Evolutionary conservation across 2,797 vertebrate species (phyloP).

Genomic region (Channa striata): DNA sequence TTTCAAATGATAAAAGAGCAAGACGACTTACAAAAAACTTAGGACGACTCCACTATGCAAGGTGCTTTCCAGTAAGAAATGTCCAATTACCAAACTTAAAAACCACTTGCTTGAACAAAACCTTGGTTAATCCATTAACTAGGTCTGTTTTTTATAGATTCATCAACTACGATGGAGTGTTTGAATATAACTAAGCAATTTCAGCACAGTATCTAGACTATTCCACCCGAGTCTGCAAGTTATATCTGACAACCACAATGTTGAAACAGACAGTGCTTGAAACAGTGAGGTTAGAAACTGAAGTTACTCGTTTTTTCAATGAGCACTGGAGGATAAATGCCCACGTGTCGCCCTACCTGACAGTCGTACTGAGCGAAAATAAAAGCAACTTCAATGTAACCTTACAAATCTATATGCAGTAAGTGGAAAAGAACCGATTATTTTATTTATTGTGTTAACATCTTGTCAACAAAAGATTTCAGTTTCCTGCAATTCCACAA

Average conservation of each 20-base stretch:
- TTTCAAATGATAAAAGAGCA: background rate
- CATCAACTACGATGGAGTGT: background rate
- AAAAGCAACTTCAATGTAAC: background rate
- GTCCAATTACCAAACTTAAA: background rate
- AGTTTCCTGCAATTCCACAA: constrained; percentile 28
- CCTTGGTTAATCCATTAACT: no score
- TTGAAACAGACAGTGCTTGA: background rate
- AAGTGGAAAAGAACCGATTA: background rate
- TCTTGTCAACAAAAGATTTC: constrained; percentile 7
- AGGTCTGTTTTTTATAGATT: background rate
- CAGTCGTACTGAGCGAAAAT: background rate
- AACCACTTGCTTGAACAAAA: background rate
- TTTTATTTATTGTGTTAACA: constrained; percentile 20
- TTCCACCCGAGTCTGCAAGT: background rate
- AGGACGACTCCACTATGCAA: background rate
- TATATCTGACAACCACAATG: no score
- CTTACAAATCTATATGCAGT: background rate
- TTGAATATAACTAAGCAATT: background rate
- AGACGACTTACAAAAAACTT: background rate
- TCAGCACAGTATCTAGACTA: background rate
- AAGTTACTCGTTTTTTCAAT: background rate
- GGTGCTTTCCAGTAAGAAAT: background rate
- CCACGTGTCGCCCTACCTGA: background rate
- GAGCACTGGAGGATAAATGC: constrained; percentile 7
- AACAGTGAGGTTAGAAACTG: background rate